Evolutionary conservation across 2,113 vertebrate species (phyloP).

Genomic region (Pampusana beccarii): DNA sequence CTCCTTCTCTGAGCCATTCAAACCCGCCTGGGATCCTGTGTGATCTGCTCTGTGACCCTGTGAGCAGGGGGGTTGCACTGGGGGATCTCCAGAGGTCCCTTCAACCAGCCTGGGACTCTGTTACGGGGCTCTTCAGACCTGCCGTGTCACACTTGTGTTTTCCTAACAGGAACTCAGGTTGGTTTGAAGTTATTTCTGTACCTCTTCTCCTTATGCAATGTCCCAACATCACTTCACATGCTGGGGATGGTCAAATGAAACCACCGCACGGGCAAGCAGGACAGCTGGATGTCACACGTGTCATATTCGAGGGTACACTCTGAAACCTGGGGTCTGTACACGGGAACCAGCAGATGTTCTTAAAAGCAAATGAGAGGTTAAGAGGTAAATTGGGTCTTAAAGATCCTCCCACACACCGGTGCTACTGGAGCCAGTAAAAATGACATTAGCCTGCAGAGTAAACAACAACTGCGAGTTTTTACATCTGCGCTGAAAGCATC

Average conservation of each 20-base stretch:
- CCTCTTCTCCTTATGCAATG: not conserved
- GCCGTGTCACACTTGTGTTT: not conserved
- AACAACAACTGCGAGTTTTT: not conserved
- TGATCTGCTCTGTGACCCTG: too few species aligned
- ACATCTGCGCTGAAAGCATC: not conserved
- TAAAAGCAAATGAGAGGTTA: not conserved
- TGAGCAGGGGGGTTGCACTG: not conserved
- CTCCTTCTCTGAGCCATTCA: too few species aligned
- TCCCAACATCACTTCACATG: not conserved
- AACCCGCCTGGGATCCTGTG: too few species aligned
- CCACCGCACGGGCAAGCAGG: not conserved
- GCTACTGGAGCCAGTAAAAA: not conserved
- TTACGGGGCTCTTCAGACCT: not conserved
- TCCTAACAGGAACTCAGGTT: not conserved
- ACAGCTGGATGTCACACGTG: not conserved
- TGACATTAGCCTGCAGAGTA: too few species aligned
- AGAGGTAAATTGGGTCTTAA: not conserved
- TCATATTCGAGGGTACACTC: not conserved
- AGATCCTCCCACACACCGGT: not conserved
- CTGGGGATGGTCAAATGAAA: not conserved
- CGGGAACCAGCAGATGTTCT: not conserved
- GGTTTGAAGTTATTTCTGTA: not conserved
- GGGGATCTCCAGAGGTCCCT: not conserved
- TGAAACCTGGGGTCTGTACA: accelerated
- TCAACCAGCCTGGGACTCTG: too few species aligned